These are phyloP conservation scores for Anguilla megastoma DNA, from an alignment of 2,797 vertebrate species.

Conservation along the genomic window DNA sequence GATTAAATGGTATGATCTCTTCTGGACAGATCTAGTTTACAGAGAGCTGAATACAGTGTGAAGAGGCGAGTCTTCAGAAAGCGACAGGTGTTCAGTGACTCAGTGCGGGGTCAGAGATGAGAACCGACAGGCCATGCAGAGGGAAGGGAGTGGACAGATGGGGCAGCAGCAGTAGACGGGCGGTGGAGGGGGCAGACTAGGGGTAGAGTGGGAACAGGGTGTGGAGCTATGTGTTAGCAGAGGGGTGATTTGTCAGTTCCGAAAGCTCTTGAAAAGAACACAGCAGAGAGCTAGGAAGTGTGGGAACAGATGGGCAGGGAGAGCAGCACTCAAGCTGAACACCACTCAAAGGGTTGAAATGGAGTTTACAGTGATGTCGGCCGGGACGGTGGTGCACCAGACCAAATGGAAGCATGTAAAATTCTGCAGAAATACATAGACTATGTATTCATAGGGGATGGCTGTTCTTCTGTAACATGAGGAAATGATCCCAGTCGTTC, in stretches of 20 bases:
- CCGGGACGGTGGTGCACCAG: neutral
- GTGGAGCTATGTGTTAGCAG: neutral
- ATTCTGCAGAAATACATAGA: neutral
- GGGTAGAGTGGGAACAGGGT: neutral
- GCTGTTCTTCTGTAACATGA: neutral
- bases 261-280: neutral
- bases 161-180: neutral
- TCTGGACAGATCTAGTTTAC: neutral
- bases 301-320: neutral
- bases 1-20: slow-evolving; percentile 1
- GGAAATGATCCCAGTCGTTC: neutral
- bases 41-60: neutral
- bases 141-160: neutral
- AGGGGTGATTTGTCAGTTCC: neutral
- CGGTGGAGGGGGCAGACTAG: neutral
- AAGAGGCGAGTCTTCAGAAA: slow-evolving; percentile 2
- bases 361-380: neutral
- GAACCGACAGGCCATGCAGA: neutral
- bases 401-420: neutral
- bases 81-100: neutral
- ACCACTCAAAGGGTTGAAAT: neutral
- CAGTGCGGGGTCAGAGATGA: neutral
- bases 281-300: neutral
- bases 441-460: neutral
- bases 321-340: neutral